Base-by-base conservation (phyloP, 2,113 vertebrate genomes). In the Pycnonotus jocosus region DNA sequence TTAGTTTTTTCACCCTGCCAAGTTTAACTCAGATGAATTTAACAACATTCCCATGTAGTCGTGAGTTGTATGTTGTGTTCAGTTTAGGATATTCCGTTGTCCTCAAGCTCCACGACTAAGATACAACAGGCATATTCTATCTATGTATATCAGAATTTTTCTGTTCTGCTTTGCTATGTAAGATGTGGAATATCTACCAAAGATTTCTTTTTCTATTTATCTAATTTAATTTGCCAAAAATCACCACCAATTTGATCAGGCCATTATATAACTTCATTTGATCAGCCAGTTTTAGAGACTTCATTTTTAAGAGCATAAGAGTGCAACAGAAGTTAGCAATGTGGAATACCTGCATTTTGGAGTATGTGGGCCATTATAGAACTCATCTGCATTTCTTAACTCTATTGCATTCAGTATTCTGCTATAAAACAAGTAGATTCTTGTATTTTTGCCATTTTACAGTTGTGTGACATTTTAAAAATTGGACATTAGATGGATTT, bases 381-480 rank as follows among this genome's bases (percentile, higher is more conserved):
- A 45, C 60, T 30, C 58, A 37, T 15, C 23, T 85, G 11, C 10
- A 57, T 50, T 57, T 35, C 54, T 60, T 76, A 33, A 54, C 51
- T 86, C 60, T 89, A 45, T 72, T 83, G 89, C 57, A 68, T 71
- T 48, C 35, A 69, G 33, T 90, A 84, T 74, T 76, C 85, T 60
- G 57, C 80, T 92, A 62, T 89, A 84, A 81, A 65, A 53, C 56
- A 76, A 86, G 47, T 51, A 90, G 44, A 79, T 95, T 25, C 45
- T 38, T 90, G 8, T 69, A 64, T 91, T 95, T 94, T 87, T 94
- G 15, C 66, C 31, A 33, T 74, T 97, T 81, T 90, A 53, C 30
- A 50, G 12, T 74, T 23, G 4, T 15, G 22, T 92, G 79, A 95
- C 82, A 95, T 96, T 72, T 79, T 58, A 88, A 50, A 65, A 81